phyloP scores from a whole-genome alignment of 2,113 vertebrate genomes.

The Grammomys surdaster region DNA sequence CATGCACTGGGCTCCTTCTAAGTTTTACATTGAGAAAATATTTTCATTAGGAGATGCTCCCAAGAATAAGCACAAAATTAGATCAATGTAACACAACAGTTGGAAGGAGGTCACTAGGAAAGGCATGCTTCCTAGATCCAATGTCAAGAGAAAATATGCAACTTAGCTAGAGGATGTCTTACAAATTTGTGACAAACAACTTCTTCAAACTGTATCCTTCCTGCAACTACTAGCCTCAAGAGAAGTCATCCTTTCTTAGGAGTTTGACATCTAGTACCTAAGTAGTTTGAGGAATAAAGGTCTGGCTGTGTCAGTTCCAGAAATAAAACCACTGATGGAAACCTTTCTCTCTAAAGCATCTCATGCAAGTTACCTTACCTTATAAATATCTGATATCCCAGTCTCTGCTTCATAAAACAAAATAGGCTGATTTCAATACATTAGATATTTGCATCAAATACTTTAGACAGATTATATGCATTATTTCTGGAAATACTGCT shows the following conservation, averaged over 20 bases:
- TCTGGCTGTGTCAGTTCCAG: neutral
- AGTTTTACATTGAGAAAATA: neutral
- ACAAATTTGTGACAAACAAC: neutral
- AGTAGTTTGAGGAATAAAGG: neutral
- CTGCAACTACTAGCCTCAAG: neutral
- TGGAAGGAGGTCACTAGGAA: neutral
- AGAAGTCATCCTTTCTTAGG: neutral
- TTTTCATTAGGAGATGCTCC: neutral
- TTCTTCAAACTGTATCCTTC: neutral
- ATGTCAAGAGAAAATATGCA: neutral
- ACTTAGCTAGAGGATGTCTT: neutral
- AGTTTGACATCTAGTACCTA: neutral
- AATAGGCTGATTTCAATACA: neutral
- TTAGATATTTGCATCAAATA: neutral
- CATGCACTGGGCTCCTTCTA: neutral
- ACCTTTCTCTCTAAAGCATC: neutral
- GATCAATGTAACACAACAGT: neutral
- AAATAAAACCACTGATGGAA: neutral
- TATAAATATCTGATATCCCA: neutral
- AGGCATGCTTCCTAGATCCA: neutral
- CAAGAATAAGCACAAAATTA: neutral
- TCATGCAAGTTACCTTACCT: neutral
- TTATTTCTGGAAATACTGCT: neutral
- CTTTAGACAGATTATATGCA: neutral
- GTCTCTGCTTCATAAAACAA: neutral